Base-by-base conservation (phyloP, 2,888 invertebrate species). In the Lymantria monacha region DNA sequence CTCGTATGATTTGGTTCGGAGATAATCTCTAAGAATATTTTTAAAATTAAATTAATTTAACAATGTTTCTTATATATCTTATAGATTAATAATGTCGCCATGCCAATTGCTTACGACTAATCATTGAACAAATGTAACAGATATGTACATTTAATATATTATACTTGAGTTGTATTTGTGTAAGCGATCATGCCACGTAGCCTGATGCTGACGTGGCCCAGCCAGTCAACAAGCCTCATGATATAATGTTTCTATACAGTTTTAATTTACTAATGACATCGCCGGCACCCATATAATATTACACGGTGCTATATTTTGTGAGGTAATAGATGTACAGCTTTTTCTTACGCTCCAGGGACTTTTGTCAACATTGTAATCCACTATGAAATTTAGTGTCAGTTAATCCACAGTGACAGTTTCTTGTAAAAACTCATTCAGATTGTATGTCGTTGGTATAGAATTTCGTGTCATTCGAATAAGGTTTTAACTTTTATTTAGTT, bases 181-280 rank as follows among this genome's bases (percentile, higher is more conserved):
- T 73, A 71, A 78, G 59, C 75, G 77, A 76, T 76, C 70, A 70
- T 71, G 73, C 78, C 81, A 73, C 72, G 65, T 59, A 57, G 48
- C 42, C 58, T 63, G 60, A 70, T 30, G 46, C 57, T 64, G 60
- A 70, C 66, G 73, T 69, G 73, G 71, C 65, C 68, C 43, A 52
- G 11, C 74, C 73, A 74, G 67, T 68, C 68, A 65, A 69, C 68
- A 69, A 68, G 63, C 61, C 69, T 60, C 57, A 58, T 64, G 72
- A 73, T 84, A 86, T 89, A 79, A 73, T 74, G 74, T 90, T 87
- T 76, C 87, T 69, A 61, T 65, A 71, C 69, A 83, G 71, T 80
- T 83, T 69, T 70, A 79, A 76, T 81, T 76, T 79, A 85, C 85
- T 82, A 87, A 83, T 87, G 87, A 85, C 88, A 87, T 81, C 79